phyloP scores from a whole-genome alignment of 2,888 invertebrate species.

The Platerodrilus igneus region DNA sequence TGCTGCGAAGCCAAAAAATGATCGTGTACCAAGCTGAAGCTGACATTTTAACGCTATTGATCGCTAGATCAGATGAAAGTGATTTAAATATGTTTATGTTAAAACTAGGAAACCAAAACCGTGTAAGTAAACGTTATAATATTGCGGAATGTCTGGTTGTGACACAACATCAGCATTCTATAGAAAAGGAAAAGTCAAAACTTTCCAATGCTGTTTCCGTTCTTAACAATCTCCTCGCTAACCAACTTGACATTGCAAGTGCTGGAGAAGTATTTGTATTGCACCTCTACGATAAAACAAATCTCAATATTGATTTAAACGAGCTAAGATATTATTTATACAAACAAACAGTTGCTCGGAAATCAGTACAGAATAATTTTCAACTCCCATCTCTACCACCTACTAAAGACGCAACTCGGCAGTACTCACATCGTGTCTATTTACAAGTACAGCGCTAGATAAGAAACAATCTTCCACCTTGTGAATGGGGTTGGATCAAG shows the following conservation, averaged over 20 bases:
- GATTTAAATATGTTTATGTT: slow-evolving; percentile 3
- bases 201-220: slow-evolving; percentile 7
- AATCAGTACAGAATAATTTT: too few species aligned
- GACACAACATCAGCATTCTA: slow-evolving; percentile 6
- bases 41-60: slow-evolving; percentile 7
- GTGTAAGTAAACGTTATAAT: slow-evolving; percentile 4
- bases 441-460: too few species aligned
- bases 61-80: slow-evolving; percentile 4
- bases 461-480: too few species aligned
- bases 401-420: too few species aligned
- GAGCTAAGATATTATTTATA: slow-evolving; percentile 9
- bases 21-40: slow-evolving; percentile 9
- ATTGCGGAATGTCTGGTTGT: slow-evolving; percentile 8
- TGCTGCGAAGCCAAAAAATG: slow-evolving; percentile 6
- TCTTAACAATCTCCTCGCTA: slow-evolving; percentile 4
- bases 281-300: slow-evolving; percentile 6
- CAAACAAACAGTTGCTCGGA: slow-evolving; percentile 6
- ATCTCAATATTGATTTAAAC: slow-evolving; percentile 6
- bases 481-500: too few species aligned
- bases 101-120: slow-evolving; percentile 3
- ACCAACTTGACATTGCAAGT: slow-evolving; percentile 1
- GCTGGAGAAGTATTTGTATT: slow-evolving; percentile 5
- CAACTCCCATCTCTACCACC: too few species aligned
- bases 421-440: too few species aligned
- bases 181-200: slow-evolving; percentile 8